Percentiles rank a stretch among this genome's conserved stretches.
phyloP scores from a whole-genome alignment of 1,140 invertebrate genomes.

The Coelopa frigida region DNA sequence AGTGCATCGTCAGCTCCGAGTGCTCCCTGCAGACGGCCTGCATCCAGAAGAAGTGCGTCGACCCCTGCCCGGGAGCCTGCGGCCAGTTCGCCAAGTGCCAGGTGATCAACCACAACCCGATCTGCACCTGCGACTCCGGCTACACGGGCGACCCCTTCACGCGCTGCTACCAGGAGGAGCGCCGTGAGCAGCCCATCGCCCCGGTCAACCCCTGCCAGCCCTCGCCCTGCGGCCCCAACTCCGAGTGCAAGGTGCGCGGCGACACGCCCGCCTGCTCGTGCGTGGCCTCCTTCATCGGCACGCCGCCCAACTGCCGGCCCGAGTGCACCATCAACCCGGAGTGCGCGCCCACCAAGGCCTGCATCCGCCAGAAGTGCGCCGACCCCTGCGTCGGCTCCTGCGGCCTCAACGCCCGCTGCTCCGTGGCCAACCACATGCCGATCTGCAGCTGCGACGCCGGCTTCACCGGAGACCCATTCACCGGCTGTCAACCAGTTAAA shows the following conservation, averaged over 20 bases:
- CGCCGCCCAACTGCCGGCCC: slow-evolving; percentile 57
- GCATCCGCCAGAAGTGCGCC: slow-evolving; percentile 56
- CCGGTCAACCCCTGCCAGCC: slow-evolving; percentile 53
- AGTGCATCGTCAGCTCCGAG: slow-evolving; percentile 62
- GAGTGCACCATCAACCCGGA: slow-evolving; percentile 60
- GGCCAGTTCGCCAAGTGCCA: slow-evolving; percentile 59
- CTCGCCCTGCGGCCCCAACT: slow-evolving; percentile 66
- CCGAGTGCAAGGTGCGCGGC: slow-evolving; percentile 55
- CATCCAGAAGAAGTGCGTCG: slow-evolving; percentile 59
- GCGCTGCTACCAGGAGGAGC: slow-evolving; percentile 48
- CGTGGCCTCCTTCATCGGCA: slow-evolving; percentile 55
- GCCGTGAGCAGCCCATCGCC: slow-evolving; percentile 41
- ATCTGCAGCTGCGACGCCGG: slow-evolving; percentile 62
- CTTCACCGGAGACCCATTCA: slow-evolving; percentile 71
- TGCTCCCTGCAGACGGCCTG: slow-evolving; percentile 61
- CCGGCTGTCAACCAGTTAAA: slow-evolving; percentile 56
- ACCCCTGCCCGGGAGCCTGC: slow-evolving; percentile 64
- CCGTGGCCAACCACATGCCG: slow-evolving; percentile 61
- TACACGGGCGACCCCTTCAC: slow-evolving; percentile 53
- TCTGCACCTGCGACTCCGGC: slow-evolving; percentile 49
- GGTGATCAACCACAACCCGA: slow-evolving; percentile 55
- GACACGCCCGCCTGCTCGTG: slow-evolving; percentile 64
- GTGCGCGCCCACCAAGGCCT: slow-evolving; percentile 56
- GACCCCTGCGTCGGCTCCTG: slow-evolving; percentile 65
- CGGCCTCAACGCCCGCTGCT: slow-evolving; percentile 61